Base-by-base conservation (phyloP, 2,113 vertebrate genomes). In the Leiothrix lutea region DNA sequence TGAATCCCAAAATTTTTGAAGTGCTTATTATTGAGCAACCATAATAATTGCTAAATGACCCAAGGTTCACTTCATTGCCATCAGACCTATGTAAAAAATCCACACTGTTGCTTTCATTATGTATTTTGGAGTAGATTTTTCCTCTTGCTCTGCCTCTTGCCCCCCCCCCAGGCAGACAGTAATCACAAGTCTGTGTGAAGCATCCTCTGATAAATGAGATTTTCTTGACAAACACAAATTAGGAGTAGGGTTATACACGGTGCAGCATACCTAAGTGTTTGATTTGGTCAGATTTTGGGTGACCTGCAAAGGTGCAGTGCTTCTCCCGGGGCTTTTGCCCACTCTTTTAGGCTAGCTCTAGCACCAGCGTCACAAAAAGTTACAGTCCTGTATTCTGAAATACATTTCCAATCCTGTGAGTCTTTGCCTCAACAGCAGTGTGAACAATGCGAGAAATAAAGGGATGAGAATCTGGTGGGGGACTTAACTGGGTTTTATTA, bases 111-210 rank as follows among this genome's bases (percentile, higher is more conserved):
- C 36, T 65, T 88, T 80, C 8, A 15, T 78, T 28, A 22, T 12
- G 8, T 47, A 25, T 70, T 82, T 47, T 44, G 12, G 44, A 29
- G 28, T 12, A 71, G 73, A 4, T 50, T 18, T 73, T 80, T 28
- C 12, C 17, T 42, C 38, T 65, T 69, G 23, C 38, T 77, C 47
- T 8, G 6, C 23, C 13, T 57, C 44, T 85, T 11, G 11, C 16
- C 1, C 3, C 22, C 22, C 8, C 12, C 29, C 29, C 2, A 47
- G 11, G 26, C 1, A 8, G 58, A 23, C n/a, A 61, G 14, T 33
- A 69, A 71, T 42, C 36, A 35, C 22, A 72, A 7, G 8, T 35
- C 19, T 33, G 9, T 25, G 8, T 51, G 81, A 67, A 91, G 7
- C 18, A 60, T 23, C 31, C 29, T 47, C 45, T 13, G 31, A 89